A percentile compares a stretch with the other conserved stretches of the same genome.
phyloP scores from a whole-genome alignment of 53 echinoderm and acorn worm species.

The Hippasteria phrygiana region DNA sequence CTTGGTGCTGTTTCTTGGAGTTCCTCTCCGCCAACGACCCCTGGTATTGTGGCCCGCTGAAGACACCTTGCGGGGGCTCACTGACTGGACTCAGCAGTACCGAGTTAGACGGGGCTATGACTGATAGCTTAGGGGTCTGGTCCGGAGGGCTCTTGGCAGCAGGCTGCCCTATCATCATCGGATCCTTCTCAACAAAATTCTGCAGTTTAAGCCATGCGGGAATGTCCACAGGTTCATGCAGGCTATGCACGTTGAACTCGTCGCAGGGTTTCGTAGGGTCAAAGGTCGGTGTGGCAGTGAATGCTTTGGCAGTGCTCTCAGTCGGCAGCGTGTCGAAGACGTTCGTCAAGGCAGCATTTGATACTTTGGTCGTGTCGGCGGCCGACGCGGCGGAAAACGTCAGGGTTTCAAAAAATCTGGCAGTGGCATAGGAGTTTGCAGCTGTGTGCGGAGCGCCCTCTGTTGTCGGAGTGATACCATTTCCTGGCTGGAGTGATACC shows the following conservation, averaged over 20 bases:
- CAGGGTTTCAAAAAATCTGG: not conserved
- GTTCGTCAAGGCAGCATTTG: not conserved
- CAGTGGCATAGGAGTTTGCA: not conserved
- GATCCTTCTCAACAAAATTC: constrained; percentile 48
- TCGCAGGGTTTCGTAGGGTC: not conserved
- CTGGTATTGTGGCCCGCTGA: not conserved
- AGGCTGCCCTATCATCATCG: not conserved
- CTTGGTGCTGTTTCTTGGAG: not conserved
- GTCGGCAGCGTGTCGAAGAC: not conserved
- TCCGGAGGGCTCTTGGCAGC: not conserved
- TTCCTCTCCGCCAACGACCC: not conserved
- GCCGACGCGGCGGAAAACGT: not conserved
- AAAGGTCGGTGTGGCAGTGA: not conserved
- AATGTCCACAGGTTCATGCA: not conserved
- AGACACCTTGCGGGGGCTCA: constrained; percentile 7
- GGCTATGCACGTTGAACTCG: not conserved
- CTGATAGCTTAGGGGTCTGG: not conserved
- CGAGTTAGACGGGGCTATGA: not conserved
- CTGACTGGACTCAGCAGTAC: not conserved
- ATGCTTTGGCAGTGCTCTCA: not conserved
- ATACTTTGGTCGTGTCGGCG: not conserved
- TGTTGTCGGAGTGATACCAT: not conserved
- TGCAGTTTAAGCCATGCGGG: constrained; percentile 49
- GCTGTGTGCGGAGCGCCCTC: not conserved
- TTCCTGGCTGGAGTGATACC: constrained; percentile 9